These are phyloP conservation scores for Byasa hedistus DNA, from an alignment of 2,888 invertebrate species.

Conservation along the genomic window DNA sequence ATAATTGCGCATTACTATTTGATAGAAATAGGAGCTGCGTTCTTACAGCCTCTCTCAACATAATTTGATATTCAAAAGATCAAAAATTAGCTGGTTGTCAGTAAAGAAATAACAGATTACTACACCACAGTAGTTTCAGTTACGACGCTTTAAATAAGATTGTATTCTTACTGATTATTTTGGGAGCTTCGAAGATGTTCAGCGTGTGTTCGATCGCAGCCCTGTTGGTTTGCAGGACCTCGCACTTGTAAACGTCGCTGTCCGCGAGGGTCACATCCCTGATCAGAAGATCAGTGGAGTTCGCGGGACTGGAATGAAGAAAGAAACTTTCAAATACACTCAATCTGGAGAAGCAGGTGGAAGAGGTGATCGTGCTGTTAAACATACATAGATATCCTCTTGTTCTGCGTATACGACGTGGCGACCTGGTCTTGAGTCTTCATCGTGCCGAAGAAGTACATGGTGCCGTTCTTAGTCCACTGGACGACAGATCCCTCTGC, in stretches of 20 bases:
- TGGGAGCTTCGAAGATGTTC: slow-evolving; percentile 46
- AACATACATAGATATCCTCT: slow-evolving; percentile 56
- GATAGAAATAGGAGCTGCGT: too few relatives aligned
- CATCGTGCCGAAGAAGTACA: slow-evolving; percentile 39
- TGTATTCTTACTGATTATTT: slow-evolving; percentile 52
- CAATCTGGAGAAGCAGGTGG: background rate
- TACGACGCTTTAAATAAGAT: too few relatives aligned
- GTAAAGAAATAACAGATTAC: too few relatives aligned
- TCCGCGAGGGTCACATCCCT: slow-evolving; percentile 43
- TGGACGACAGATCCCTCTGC: slow-evolving; percentile 55
- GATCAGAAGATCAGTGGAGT: slow-evolving; percentile 55
- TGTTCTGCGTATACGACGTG: slow-evolving; percentile 32
- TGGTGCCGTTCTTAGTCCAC: slow-evolving; percentile 51
- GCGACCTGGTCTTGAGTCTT: slow-evolving; percentile 36
- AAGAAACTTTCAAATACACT: background rate
- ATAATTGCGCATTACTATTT: too few relatives aligned
- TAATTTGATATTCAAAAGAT: too few relatives aligned
- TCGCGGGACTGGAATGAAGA: slow-evolving; percentile 45
- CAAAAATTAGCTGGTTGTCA: too few relatives aligned
- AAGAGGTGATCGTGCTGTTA: background rate
- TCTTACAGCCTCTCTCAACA: too few relatives aligned
- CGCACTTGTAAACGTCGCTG: slow-evolving; percentile 55
- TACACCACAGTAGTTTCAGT: too few relatives aligned
- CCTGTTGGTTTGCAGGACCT: slow-evolving; percentile 40
- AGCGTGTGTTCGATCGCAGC: slow-evolving; percentile 52